phyloP scores from a whole-genome alignment of 2,113 vertebrate species.

The Nothocercus nigrocapillus region DNA sequence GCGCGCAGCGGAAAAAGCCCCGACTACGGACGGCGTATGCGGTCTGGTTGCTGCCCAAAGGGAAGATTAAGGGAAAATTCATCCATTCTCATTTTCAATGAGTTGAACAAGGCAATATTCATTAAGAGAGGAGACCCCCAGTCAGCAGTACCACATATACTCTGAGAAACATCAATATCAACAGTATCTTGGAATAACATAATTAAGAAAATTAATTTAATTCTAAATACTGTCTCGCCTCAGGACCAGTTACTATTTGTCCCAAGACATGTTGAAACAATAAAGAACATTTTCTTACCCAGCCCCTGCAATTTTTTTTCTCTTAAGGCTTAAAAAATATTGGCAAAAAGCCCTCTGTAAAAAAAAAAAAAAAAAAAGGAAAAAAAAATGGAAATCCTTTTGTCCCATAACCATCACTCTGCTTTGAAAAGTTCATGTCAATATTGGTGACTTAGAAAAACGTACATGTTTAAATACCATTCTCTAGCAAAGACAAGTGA shows the following conservation, averaged over 20 bases:
- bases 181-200: conserved; percentile 33
- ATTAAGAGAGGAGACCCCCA: not conserved
- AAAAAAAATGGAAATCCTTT: conserved; percentile 43
- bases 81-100: not conserved
- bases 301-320: conserved; percentile 59
- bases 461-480: not conserved
- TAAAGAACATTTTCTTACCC: conserved; percentile 66
- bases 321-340: conserved; percentile 50
- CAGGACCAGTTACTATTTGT: conserved; percentile 59
- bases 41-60: not conserved
- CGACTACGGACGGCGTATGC: not conserved
- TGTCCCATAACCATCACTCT: conserved; percentile 4
- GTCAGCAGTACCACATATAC: not conserved
- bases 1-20: not conserved
- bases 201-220: conserved; percentile 63
- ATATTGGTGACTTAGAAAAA: not conserved
- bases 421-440: not conserved
- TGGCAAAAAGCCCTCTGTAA: conserved; percentile 67
- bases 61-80: not conserved
- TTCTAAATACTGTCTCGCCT: conserved; percentile 55
- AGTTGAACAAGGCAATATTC: not conserved
- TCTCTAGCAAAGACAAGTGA: not conserved
- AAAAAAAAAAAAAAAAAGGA: conserved; percentile 45
- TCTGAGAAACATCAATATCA: conserved; percentile 19
- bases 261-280: conserved; percentile 67